These are phyloP conservation scores for Babylonia areolata DNA, from an alignment of 1,140 invertebrate genomes.

Conservation along the genomic window DNA sequence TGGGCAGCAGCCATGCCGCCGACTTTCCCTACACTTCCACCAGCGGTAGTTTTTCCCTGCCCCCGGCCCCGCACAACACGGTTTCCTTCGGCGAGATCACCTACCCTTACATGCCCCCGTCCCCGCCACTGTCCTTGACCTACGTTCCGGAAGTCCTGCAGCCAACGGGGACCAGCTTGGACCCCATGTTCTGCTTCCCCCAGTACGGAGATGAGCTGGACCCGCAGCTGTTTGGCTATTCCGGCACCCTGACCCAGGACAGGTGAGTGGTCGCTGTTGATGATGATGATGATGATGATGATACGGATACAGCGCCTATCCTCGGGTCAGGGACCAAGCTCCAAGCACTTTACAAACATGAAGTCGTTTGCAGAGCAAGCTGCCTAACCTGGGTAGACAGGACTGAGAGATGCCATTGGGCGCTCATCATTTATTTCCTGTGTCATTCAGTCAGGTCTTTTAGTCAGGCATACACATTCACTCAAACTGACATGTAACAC, in stretches of 20 bases:
- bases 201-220: slow-evolving; percentile 13
- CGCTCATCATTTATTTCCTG: too few species aligned
- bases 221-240: slow-evolving; percentile 31
- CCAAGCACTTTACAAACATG: too few species aligned
- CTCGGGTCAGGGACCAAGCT: too few species aligned
- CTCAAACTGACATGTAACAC: too few species aligned
- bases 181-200: slow-evolving; percentile 1
- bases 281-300: background rate
- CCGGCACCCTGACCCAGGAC: background rate
- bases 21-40: background rate
- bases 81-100: background rate
- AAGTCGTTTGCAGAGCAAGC: too few species aligned
- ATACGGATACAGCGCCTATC: too few species aligned
- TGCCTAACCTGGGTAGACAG: too few species aligned
- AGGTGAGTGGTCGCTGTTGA: slow-evolving; percentile 26
- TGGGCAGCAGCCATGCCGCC: background rate
- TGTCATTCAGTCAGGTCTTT: too few species aligned
- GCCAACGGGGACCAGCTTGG: background rate
- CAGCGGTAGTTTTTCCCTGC: too few species aligned
- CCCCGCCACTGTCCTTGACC: slow-evolving; percentile 30
- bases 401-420: too few species aligned
- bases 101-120: slow-evolving; percentile 17
- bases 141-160: slow-evolving; percentile 40
- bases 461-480: too few species aligned
- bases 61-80: background rate